A percentile compares a stretch with the other conserved stretches of the same genome.
These are phyloP conservation scores for Gymnocheta viridis DNA, from an alignment of 2,888 invertebrate genomes.

Conservation along the genomic window DNA sequence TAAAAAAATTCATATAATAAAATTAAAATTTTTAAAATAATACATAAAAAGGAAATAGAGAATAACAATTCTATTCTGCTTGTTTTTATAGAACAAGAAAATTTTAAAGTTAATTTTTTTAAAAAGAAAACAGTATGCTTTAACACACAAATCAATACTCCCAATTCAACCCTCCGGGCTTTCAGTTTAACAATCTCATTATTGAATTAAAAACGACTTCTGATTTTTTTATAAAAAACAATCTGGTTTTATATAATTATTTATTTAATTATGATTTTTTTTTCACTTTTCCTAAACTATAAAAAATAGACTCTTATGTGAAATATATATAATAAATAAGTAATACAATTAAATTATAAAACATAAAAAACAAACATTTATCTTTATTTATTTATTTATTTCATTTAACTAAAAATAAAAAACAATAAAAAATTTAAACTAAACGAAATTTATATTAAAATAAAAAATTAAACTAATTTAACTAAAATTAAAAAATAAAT, in stretches of 20 bases:
- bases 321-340: conserved; percentile 55
- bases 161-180: too few species aligned
- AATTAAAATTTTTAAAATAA: too few species aligned
- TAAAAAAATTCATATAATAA: too few species aligned
- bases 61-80: too few species aligned
- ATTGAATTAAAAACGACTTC: not conserved
- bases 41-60: too few species aligned
- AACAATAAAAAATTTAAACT: conserved; percentile 62
- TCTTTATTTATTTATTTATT: conserved; percentile 3
- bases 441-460: conserved; percentile 34
- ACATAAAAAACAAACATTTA: conserved; percentile 58
- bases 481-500: conserved; percentile 45
- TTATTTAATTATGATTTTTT: conserved; percentile 11
- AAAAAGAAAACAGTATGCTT: too few species aligned
- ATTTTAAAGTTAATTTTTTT: too few species aligned
- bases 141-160: too few species aligned
- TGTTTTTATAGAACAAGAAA: too few species aligned
- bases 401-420: conserved; percentile 59
- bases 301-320: conserved; percentile 58
- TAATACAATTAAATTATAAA: conserved; percentile 44
- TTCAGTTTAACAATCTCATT: conserved; percentile 5
- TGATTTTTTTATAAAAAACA: conserved; percentile 32
- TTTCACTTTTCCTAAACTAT: conserved; percentile 6
- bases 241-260: conserved; percentile 27
- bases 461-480: conserved; percentile 52